phyloP scores from a whole-genome alignment of 2,113 vertebrate genomes.

The Galeopterus variegatus region DNA sequence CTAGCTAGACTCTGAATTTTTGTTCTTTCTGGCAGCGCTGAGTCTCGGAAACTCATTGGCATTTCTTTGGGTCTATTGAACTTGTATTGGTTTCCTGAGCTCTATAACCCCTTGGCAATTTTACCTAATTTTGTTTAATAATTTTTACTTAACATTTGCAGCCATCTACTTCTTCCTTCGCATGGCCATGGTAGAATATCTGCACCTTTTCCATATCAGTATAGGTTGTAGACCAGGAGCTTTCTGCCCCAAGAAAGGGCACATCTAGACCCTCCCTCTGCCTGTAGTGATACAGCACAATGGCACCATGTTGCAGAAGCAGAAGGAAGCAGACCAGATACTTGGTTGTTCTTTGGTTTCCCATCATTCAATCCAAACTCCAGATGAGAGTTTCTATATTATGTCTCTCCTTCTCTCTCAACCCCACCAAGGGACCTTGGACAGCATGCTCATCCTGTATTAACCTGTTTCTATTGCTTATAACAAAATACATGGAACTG shows the following conservation, averaged over 20 bases:
- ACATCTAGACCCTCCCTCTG: background rate
- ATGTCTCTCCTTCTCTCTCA: too few species aligned
- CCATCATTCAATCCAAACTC: background rate
- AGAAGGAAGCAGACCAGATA: background rate
- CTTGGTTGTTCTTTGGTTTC: background rate
- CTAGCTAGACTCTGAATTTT: background rate
- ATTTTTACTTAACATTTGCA: background rate
- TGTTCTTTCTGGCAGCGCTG: background rate
- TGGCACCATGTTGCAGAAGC: background rate
- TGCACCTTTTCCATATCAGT: background rate
- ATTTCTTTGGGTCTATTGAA: background rate
- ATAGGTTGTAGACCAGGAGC: background rate
- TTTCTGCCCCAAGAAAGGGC: too few species aligned
- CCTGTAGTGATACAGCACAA: background rate
- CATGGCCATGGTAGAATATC: background rate
- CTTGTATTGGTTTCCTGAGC: background rate
- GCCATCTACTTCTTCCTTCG: background rate
- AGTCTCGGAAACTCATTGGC: background rate
- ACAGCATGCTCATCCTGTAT: background rate
- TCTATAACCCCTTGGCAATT: background rate
- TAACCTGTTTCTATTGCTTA: too few species aligned
- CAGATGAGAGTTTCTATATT: background rate
- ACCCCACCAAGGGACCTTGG: background rate
- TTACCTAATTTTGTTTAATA: constrained; percentile 5
- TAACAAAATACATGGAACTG: too few species aligned